Percentiles rank a stretch among this genome's conserved stretches.
Evolutionary conservation across 2,888 invertebrate species (phyloP).

Genomic region (Gortyna flavago): DNA sequence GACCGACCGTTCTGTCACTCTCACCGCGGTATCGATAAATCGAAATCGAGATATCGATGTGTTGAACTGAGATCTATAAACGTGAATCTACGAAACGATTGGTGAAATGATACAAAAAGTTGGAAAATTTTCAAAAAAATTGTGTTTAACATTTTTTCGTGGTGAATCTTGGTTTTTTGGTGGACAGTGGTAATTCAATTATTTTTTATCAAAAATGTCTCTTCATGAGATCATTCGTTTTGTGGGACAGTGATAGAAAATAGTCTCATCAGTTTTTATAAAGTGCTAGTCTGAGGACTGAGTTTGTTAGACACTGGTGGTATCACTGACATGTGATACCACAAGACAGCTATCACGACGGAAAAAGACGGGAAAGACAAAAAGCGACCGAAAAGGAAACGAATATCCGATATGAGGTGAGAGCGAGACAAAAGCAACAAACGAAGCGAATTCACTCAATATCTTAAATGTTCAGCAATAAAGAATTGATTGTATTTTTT

Average conservation of each 20-base stretch:
- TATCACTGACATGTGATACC: constrained; percentile 89
- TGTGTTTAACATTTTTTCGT: background rate
- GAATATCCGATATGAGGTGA: constrained; percentile 88
- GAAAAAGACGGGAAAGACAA: constrained; percentile 79
- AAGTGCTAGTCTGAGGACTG: constrained; percentile 42
- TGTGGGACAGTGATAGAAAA: constrained; percentile 33
- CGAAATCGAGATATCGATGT: constrained; percentile 34
- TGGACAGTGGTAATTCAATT: background rate
- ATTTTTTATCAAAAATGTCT: constrained; percentile 25
- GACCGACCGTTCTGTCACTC: constrained; percentile 76
- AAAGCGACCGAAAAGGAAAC: constrained; percentile 83
- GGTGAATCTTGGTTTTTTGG: background rate
- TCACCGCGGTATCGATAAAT: constrained; percentile 64
- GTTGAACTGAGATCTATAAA: constrained; percentile 3
- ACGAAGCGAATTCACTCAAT: background rate
- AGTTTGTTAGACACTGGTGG: constrained; percentile 73
- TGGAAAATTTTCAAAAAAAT: background rate
- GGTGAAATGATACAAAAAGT: background rate
- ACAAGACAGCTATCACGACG: constrained; percentile 81
- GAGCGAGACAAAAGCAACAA: constrained; percentile 32
- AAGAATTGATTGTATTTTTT: too few species aligned
- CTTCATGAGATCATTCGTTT: constrained; percentile 5
- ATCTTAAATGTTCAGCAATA: too few species aligned
- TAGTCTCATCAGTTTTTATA: background rate
- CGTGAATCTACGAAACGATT: background rate